Base-by-base conservation (phyloP, 1,140 invertebrate species). In the Linepithema humile region DNA sequence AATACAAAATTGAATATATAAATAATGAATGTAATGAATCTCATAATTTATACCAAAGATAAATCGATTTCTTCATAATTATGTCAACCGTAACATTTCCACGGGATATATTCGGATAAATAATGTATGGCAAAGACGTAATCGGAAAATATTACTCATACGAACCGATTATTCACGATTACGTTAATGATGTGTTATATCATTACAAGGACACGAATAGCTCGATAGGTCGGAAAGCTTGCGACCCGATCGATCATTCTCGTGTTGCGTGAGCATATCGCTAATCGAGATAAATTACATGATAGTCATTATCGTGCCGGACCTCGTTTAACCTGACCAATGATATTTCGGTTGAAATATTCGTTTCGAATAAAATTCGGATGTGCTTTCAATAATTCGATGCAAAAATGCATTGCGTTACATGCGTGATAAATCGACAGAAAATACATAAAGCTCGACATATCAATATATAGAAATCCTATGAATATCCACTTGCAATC, bases 131-230 rank as follows among this genome's bases (percentile, higher is more conserved):
- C 20, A 48, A 60, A 74, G 69, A 82, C 60, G 53, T 82, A 82
- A 82, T 62, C 75, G 70, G 77, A 72, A 82, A 85, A 80, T 82
- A 85, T 85, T 80, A 80, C 29, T 80, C 64, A 29, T 55, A 88
- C 57, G 59, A 83, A 83, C 84, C 90, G 86, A 91, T 91, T 88
- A 84, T 77, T 91, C 88, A 91, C 84, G 84, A 89, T 90, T 88
- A 88, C 82, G 65, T 65, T 70, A 73, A 74, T 83, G 82, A 88
- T 89, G 83, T 84, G 78, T 89, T 86, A 87, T 88, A 87, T 80
- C 83, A 86, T 89, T 84, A 89, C 53, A 67, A 70, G 43, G 45
- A 53, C 53, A 55, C 73, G 53, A 60, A 75, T 48, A 29, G 62
- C 82, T 75, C 75, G 84, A 65, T 73, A 85, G 67, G 62, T 67